phyloP scores from a whole-genome alignment of 2,113 vertebrate genomes.

The Passerina amoena region DNA sequence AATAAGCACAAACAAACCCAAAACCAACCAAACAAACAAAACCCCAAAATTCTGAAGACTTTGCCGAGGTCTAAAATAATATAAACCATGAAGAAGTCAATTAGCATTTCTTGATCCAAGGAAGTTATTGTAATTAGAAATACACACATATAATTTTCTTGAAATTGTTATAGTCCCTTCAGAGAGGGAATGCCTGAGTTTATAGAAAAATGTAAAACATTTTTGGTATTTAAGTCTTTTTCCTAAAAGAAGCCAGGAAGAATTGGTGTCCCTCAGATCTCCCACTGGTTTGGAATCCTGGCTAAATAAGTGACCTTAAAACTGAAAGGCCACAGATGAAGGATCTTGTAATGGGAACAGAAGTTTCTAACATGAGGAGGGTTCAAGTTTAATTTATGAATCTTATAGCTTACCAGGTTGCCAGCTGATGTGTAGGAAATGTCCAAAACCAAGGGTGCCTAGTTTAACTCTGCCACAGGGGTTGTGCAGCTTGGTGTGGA shows the following conservation, averaged over 20 bases:
- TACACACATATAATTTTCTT: not conserved
- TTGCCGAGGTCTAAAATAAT: not conserved
- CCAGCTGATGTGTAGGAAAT: not conserved
- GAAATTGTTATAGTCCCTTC: not conserved
- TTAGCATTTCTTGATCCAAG: not conserved
- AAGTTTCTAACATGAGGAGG: not conserved
- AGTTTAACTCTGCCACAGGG: not conserved
- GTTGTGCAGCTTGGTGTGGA: not conserved
- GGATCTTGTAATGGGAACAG: not conserved
- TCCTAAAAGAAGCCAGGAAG: not conserved
- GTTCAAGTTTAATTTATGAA: not conserved
- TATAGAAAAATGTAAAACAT: not conserved
- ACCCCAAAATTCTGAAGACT: not conserved
- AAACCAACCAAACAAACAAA: not conserved
- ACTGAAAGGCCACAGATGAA: not conserved
- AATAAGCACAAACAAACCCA: not conserved
- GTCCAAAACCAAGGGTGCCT: not conserved
- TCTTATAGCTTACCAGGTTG: not conserved
- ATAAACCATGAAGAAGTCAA: not conserved
- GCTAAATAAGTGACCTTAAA: not conserved
- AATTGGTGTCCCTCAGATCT: not conserved
- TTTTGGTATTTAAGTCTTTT: fast-evolving
- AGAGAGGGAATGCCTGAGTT: not conserved
- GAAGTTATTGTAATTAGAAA: not conserved
- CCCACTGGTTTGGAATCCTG: not conserved